Percentiles rank a stretch among this genome's conserved stretches.
Evolutionary conservation across 53 echinoderm and acorn worm species (phyloP).

Genomic region (Patiria pectinifera): DNA sequence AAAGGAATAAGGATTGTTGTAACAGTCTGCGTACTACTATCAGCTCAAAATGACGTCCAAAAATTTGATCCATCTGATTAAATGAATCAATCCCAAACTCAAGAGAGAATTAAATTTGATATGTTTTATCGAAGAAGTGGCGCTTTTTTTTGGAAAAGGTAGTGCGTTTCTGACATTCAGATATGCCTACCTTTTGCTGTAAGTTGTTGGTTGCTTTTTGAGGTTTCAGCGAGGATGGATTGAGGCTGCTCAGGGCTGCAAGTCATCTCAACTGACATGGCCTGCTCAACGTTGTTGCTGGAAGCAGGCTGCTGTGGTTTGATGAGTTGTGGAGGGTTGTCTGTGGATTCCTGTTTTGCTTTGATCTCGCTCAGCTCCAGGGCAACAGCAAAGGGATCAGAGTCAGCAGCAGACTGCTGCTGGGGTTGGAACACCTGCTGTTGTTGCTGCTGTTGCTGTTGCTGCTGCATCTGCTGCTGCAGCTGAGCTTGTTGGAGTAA

Average conservation of each 20-base stretch:
- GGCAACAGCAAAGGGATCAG: slow-evolving; percentile 50
- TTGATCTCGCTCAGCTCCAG: slow-evolving; percentile 63
- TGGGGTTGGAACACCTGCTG: slow-evolving; percentile 3
- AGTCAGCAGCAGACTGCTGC: slow-evolving; percentile 10
- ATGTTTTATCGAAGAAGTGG: no score
- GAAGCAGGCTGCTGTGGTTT: slow-evolving; percentile 10
- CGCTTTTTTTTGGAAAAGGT: neutral
- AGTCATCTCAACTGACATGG: slow-evolving; percentile 36
- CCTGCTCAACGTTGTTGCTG: slow-evolving; percentile 20
- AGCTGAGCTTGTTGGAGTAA: slow-evolving; percentile 17
- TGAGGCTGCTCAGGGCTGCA: slow-evolving; percentile 17
- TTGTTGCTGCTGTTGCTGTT: slow-evolving; percentile 43
- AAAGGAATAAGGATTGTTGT: no score
- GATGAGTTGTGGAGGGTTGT: slow-evolving; percentile 7
- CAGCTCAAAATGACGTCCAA: no score
- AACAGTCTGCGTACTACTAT: no score
- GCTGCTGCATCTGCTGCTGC: slow-evolving; percentile 20
- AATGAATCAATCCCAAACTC: no score
- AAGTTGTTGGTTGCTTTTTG: slow-evolving; percentile 9
- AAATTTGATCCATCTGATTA: no score
- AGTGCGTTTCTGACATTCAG: neutral
- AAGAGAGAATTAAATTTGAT: no score
- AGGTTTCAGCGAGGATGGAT: neutral
- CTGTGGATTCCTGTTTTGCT: neutral
- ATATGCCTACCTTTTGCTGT: slow-evolving; percentile 15